Base-by-base conservation (phyloP, 2,888 invertebrate genomes). In the Hydroisotoma schaefferi region DNA sequence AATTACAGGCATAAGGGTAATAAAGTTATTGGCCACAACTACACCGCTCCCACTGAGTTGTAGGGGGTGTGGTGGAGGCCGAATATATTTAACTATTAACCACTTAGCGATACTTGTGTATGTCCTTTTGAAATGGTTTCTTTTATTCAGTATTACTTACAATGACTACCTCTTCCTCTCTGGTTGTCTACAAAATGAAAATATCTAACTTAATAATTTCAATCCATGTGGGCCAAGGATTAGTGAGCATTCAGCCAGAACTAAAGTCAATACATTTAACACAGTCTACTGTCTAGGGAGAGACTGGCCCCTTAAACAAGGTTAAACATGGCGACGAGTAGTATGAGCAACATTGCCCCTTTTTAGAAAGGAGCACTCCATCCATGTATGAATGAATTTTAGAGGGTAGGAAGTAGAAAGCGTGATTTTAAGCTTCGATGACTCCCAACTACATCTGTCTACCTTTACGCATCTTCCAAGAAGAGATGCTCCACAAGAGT, bases 251-350 rank as follows among this genome's bases (percentile, higher is more conserved):
- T 52, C 52, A 18, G 3, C 18, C 5, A 52, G 33, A 28, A 52
- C 33, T 52, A 52, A 52, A 52, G 52, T 52, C 52, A 52, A 52
- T 52, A 52, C 26, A 49, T 15, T 28, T 49, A 49, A 49, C n/a
- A 49, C 28, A 15, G 49, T 12, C n/a, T n/a, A n/a, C n/a, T n/a
- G n/a, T n/a, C n/a, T n/a, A n/a, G n/a, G n/a, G n/a, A 10, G 26
- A 49, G 46, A 43, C 6, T 10, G n/a, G 18, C n/a, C 23, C 47
- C 47, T 47, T 47, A 20, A 47, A 47, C 6, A 47, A 43, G 43
- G 43, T 43, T 43, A 15, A 8, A 5, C 5, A 25, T 18, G 47
- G 47, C 22, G 6, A 8, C n/a, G n/a, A n/a, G n/a, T n/a, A n/a
- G n/a, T n/a, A n/a, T n/a, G n/a, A n/a, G n/a, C n/a, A n/a, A n/a